Evolutionary conservation across 1,140 invertebrate species (phyloP).

Genomic region (Papilio aristodemus): DNA sequence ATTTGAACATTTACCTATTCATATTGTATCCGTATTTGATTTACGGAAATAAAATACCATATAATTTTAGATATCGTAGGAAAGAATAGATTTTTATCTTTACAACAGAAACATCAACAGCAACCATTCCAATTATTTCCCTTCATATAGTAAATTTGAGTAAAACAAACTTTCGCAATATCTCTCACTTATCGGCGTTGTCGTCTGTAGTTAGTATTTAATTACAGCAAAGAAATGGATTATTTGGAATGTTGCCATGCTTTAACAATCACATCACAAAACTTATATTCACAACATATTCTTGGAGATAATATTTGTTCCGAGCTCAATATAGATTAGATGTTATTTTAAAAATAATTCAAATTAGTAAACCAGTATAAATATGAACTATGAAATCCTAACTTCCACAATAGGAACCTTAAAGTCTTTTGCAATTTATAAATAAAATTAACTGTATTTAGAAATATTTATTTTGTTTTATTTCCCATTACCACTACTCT

Average conservation of each 20-base stretch:
- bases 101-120: no score
- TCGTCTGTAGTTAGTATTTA: slow-evolving; percentile 26
- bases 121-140: not conserved
- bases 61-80: no score
- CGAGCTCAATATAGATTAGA: not conserved
- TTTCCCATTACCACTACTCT: no score
- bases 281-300: slow-evolving; percentile 24
- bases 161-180: slow-evolving; percentile 1
- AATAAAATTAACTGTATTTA: no score
- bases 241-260: slow-evolving; percentile 37
- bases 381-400: no score
- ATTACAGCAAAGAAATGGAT: slow-evolving; percentile 36
- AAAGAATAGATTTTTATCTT: no score
- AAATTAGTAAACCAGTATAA: not conserved
- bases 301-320: not conserved
- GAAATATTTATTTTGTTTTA: no score
- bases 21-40: no score
- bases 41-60: no score
- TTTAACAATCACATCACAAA: slow-evolving; percentile 30
- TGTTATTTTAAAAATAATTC: not conserved
- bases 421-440: no score
- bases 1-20: no score
- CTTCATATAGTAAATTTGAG: not conserved
- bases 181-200: slow-evolving; percentile 1
- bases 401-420: no score